These are phyloP conservation scores for Otis tarda DNA, from an alignment of 2,113 vertebrate species.

Conservation along the genomic window DNA sequence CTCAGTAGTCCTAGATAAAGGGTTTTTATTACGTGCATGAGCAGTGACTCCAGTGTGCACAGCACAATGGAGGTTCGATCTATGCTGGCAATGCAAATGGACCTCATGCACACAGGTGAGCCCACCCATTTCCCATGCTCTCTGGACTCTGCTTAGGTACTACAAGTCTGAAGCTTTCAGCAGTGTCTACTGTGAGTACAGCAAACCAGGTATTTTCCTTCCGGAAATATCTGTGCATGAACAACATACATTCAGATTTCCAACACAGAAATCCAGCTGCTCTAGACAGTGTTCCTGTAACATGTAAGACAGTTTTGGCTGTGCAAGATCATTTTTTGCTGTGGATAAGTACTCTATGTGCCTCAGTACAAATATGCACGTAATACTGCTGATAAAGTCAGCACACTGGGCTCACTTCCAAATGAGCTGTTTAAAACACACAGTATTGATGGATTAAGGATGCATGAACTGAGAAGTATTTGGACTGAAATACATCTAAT, in stretches of 20 bases:
- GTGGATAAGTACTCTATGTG: constrained; percentile 26
- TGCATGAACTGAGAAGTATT: constrained; percentile 19
- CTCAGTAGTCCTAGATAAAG: background rate
- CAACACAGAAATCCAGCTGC: background rate
- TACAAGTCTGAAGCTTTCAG: background rate
- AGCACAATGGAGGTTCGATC: background rate
- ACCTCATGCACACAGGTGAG: background rate
- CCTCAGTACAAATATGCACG: constrained; percentile 9
- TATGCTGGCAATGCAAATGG: background rate
- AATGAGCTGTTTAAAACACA: constrained; percentile 27
- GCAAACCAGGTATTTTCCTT: background rate
- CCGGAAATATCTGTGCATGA: background rate
- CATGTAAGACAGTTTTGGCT: background rate
- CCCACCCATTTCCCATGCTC: background rate
- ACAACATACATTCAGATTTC: background rate
- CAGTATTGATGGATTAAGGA: constrained; percentile 16
- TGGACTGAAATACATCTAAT: background rate
- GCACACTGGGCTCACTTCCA: constrained; percentile 26
- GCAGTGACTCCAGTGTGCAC: background rate
- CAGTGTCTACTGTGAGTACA: background rate
- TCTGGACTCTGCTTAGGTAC: background rate
- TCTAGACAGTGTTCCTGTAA: background rate
- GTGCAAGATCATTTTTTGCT: background rate
- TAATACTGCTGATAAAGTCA: constrained; percentile 48
- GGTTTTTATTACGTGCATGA: background rate